A percentile compares a stretch with the other conserved stretches of the same genome.
phyloP scores from a whole-genome alignment of 1,140 invertebrate genomes.

The Aphelinus atriplicis region DNA sequence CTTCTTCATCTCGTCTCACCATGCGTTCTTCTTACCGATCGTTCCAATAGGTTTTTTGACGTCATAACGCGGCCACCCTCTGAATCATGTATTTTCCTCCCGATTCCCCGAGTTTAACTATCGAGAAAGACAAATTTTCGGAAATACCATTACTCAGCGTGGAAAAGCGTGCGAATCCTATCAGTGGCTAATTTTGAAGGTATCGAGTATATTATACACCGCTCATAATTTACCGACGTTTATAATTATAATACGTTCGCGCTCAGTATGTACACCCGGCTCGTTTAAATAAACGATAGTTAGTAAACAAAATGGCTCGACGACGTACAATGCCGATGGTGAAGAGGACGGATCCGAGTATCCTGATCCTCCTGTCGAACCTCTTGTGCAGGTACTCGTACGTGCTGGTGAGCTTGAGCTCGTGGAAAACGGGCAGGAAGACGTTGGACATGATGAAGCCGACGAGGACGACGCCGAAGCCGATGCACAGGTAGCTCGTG shows the following conservation, averaged over 20 bases:
- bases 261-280: too few species aligned
- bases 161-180: too few species aligned
- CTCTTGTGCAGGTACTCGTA: slow-evolving; percentile 88
- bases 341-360: slow-evolving; percentile 80
- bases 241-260: background rate
- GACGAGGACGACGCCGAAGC: slow-evolving; percentile 71
- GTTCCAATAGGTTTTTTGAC: too few species aligned
- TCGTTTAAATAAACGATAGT: too few species aligned
- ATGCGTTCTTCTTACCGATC: too few species aligned
- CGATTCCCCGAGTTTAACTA: too few species aligned
- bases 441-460: slow-evolving; percentile 74
- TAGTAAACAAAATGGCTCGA: background rate
- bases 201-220: background rate
- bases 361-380: slow-evolving; percentile 76
- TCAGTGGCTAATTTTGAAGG: too few species aligned
- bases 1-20: too few species aligned
- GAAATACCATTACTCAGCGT: too few species aligned
- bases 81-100: too few species aligned
- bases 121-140: too few species aligned
- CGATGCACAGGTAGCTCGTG: slow-evolving; percentile 75
- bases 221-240: slow-evolving; percentile 37
- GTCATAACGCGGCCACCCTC: too few species aligned
- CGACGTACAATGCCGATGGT: slow-evolving; percentile 72
- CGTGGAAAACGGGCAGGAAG: slow-evolving; percentile 84
- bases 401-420: slow-evolving; percentile 81